phyloP scores from a whole-genome alignment of 2,113 vertebrate genomes.

The Cheirogaleus medius region DNA sequence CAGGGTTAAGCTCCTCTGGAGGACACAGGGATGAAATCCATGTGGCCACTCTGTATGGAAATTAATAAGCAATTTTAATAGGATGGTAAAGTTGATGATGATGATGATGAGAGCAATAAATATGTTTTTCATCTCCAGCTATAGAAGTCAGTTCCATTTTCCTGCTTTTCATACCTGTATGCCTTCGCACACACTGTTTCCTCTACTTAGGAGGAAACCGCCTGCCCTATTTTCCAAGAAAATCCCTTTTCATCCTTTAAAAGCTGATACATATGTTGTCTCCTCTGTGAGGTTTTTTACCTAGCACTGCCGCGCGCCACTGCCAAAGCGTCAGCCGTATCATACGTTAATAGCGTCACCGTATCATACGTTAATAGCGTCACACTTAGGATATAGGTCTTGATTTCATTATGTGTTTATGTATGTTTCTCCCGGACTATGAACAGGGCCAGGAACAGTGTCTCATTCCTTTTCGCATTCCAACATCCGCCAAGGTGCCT shows the following conservation, averaged over 20 bases:
- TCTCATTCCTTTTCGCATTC: neutral
- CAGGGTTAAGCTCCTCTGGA: neutral
- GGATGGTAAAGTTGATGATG: neutral
- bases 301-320: neutral
- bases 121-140: neutral
- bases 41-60: neutral
- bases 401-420: neutral
- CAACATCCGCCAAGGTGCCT: neutral
- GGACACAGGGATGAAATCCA: neutral
- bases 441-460: neutral
- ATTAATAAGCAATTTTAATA: neutral
- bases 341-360: neutral
- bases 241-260: neutral
- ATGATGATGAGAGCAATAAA: neutral
- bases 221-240: neutral
- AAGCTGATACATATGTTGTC: neutral
- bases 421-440: neutral
- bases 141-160: neutral
- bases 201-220: neutral
- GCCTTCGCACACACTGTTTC: neutral
- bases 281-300: neutral
- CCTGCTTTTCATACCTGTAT: neutral
- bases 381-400: neutral
- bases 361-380: neutral
- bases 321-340: neutral